Evolutionary conservation across 2,113 vertebrate species (phyloP).

Genomic region (Neogale vison): DNA sequence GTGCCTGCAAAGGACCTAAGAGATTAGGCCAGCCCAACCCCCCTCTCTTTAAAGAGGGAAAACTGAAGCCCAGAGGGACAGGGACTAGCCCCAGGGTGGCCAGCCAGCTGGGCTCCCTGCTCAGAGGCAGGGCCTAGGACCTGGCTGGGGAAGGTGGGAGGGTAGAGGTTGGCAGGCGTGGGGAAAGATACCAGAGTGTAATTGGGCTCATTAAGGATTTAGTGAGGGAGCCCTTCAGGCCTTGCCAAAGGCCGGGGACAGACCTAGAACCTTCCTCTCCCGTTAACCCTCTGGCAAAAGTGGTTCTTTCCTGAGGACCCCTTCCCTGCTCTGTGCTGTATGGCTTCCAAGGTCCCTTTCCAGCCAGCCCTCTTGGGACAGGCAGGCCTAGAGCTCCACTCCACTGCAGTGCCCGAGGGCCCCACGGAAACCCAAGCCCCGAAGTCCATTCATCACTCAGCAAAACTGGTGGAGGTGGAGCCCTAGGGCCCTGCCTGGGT

Average conservation of each 20-base stretch:
- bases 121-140: background rate
- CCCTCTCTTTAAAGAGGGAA: background rate
- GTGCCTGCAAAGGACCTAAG: background rate
- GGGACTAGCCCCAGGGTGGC: background rate
- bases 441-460: background rate
- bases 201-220: conserved; percentile 59
- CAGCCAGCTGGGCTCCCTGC: background rate
- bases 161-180: background rate
- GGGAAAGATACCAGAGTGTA: conserved; percentile 26
- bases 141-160: background rate
- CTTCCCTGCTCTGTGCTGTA: accelerated
- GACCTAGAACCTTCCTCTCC: conserved; percentile 38
- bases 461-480: background rate
- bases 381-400: background rate
- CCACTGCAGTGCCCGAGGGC: background rate
- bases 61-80: conserved; percentile 2
- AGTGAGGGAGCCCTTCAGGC: conserved; percentile 39
- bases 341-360: background rate
- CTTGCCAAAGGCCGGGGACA: background rate
- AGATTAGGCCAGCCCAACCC: background rate
- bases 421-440: background rate
- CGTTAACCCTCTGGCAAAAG: background rate
- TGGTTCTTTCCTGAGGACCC: background rate
- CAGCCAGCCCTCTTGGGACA: background rate
- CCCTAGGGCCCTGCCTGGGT: background rate